Conservation (phyloP, 1,140 invertebrate genomes). For the Reticulitermes speratus region DNA sequence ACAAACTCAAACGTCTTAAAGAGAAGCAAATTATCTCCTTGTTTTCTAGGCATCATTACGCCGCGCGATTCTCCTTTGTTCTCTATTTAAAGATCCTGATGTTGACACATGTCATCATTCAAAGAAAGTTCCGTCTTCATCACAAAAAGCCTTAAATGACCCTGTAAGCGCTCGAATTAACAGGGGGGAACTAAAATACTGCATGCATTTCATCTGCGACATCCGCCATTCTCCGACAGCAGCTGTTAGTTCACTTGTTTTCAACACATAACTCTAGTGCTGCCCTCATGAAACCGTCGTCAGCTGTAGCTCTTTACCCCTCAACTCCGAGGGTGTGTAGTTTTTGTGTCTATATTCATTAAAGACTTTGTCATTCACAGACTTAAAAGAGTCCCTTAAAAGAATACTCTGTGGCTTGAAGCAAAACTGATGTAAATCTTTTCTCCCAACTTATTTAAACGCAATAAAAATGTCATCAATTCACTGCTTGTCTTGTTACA, state of each 20-base stretch:
- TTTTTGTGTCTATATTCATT: background rate
- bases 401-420: too few relatives aligned
- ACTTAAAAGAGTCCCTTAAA: background rate
- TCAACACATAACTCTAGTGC: background rate
- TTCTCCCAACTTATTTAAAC: too few relatives aligned
- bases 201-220: background rate
- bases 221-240: background rate
- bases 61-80: background rate
- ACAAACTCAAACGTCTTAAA: too few relatives aligned
- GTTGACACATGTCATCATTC: background rate
- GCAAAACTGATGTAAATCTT: too few relatives aligned
- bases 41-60: too few relatives aligned
- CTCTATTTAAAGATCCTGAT: background rate
- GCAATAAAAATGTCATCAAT: too few relatives aligned
- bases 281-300: background rate
- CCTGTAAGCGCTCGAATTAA: background rate
- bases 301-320: background rate
- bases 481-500: too few relatives aligned
- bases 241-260: background rate
- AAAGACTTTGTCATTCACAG: background rate
- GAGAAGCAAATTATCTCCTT: too few relatives aligned
- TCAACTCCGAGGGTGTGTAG: background rate
- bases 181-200: conserved; percentile 7
- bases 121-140: background rate
- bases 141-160: background rate